Evolutionary conservation across 2,888 invertebrate genomes (phyloP), one percentile per base, ranked within the genome.

Genomic region (Sinodicranocentrus sp.): DNA sequence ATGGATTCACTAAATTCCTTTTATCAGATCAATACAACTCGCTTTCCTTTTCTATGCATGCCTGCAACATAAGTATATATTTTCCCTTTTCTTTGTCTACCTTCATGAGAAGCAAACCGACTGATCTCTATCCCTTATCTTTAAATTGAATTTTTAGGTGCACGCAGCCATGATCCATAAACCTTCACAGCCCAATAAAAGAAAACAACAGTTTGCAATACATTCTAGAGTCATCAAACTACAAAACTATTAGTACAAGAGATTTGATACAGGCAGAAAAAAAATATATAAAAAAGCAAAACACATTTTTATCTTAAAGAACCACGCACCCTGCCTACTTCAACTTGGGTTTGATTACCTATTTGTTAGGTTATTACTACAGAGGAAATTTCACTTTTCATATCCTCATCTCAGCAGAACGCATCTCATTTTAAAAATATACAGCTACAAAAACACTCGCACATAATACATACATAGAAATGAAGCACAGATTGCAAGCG

Each of bases 71-170:
- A n/a, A n/a, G n/a, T n/a, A n/a, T n/a, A n/a, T n/a, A n/a, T 72
- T 72, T 28, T 52, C 39, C 59, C 57, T 71, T 33, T 63, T 23
- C 39, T 67, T n/a, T n/a, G n/a, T n/a, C n/a, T n/a, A n/a, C n/a
- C n/a, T n/a, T 10, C 23, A 19, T 8, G 25, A 54, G 33, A 57
- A 33, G 8, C 15, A 15, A 33, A 65, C 71, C 54, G n/a, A 2
- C 57, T 19, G 48, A 68, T 75, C 75, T 73, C 67, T 73, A 76
- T 82, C 71, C 67, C 82, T 76, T 82, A 82, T 82, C 82, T 82
- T 76, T 65, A 82, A 82, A 82, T 82, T 82, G 82, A 82, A 82
- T 82, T 80, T 82, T 82, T 67, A 76, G 76, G 76, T 76, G 76
- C 70, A 71, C 71, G 70, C 52, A 76, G 67, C 63, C 76, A 82